Evolutionary conservation across 2,797 vertebrate genomes (phyloP), one percentile per base, ranked within the genome.

Genomic region (Typhlichthys eigenmanni): DNA sequence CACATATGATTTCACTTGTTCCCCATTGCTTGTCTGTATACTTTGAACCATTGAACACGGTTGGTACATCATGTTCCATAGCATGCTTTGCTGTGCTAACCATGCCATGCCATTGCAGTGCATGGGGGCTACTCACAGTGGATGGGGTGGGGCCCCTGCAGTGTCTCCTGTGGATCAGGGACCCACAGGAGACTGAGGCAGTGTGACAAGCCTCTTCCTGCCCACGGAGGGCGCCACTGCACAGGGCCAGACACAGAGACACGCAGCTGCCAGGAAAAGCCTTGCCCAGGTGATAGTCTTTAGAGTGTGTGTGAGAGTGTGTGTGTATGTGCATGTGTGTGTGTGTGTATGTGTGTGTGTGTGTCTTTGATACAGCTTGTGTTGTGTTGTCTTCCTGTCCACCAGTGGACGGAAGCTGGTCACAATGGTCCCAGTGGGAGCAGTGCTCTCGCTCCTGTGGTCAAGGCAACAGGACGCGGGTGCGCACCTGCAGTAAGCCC

Each of bases 361-460:
- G 8, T 45, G 8, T 46, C 0, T 19, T 2, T 74, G 55, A 29
- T 43, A 46, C 8, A n/a, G 47, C 13, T 32, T 43, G 51, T 53
- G 17, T 24, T 6, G 10, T 1, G 4, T 29, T 46, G n/a, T 19
- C 46, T 9, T 47, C 13, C 55, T 3, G 12, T 12, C 13, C 17
- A 13, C 1, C 71, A 99, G 97, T 97, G 92, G 94, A 98, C 49
- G 98, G 96, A 34, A 90, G 64, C 75, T 99, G 98, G 98, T 96
- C 97, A 0, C 94, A 95, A 53, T 99, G 98, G 98, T 94, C 94
- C 1, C 45, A 76, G 0, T 99, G 98, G 98, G 96, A 97, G 80
- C 96, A 98, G 69, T 99, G 98, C 71, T 95, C 96, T 7, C 93
- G 86, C 64, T 95, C 91, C 71, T 99, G 98, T 58, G 97, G 96